Base-by-base conservation (phyloP, 2,113 vertebrate genomes). In the Misgurnus anguillicaudatus region DNA sequence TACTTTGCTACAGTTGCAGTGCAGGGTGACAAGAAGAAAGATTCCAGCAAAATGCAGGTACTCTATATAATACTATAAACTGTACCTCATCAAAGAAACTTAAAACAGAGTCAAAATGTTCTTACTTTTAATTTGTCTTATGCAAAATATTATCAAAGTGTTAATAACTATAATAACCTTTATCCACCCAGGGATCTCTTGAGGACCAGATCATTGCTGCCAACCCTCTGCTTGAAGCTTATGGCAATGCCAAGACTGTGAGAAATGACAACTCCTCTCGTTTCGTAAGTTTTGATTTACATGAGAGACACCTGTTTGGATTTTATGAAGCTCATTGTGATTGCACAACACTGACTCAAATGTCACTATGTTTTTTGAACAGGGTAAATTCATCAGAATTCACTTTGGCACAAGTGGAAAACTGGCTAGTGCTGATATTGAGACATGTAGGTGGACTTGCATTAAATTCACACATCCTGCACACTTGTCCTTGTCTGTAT, bases 391-490 rank as follows among this genome's bases (percentile, higher is more conserved):
- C 17, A 57, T 57, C 53, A 57, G 53, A 57, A 57, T 57, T 57
- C 17, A 57, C 53, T 57, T 57, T 19, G 17, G 53, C 2, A 57
- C 6, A 2, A 19, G 6, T 57, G 53, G 17, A n/a, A 57, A 57
- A 57, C 53, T 57, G 17, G 6, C 53, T 19, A 57, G 53, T 57
- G 53, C 53, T 57, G 53, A 57, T 57, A 57, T 53, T 89, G 94
- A 95, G 85, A 95, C 94, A 19, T 94, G 94, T 95, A 92, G 92
- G 93, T 81, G 6, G 41, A 70, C 4, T 13, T 48, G 17, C 53
- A n/a, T 17, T 21, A 0, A 13, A 17, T 60, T n/a, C 10, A 9
- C 0, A 31, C 11, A 57, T 64, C 4, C 6, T 24, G 9, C 0
- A 57, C 9, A 57, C 19, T 76, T 6, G 53, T 42, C 7, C 31